Conservation (phyloP, 37 sponge, comb jelly and placozoan species). For the Halisarca cf. caerulea region DNA sequence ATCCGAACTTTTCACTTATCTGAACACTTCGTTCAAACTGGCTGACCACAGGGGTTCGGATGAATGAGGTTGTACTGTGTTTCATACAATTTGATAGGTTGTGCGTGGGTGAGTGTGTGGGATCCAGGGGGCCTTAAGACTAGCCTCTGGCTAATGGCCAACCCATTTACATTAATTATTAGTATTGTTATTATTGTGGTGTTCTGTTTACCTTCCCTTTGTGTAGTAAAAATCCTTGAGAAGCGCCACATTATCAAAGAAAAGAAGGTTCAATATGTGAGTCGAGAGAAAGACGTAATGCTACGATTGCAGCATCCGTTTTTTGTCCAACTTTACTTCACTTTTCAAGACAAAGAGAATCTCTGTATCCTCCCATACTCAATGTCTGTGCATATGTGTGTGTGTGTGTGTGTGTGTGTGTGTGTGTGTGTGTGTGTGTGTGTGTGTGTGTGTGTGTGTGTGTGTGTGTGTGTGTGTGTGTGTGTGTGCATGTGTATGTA, state of each 20-base stretch:
- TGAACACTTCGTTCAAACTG: too few relatives aligned
- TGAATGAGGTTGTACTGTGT: too few relatives aligned
- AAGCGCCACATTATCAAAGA: conserved; percentile 91
- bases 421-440: neutral
- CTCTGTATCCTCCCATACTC: conserved; percentile 77
- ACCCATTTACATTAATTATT: too few relatives aligned
- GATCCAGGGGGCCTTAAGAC: too few relatives aligned
- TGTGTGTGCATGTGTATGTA: neutral
- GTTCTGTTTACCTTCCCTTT: too few relatives aligned
- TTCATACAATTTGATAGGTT: too few relatives aligned
- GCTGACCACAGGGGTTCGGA: too few relatives aligned
- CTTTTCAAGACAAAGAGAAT: conserved; percentile 93
- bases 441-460: conserved; percentile 28
- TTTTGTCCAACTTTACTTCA: conserved; percentile 92
- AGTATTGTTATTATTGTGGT: too few relatives aligned
- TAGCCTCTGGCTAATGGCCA: too few relatives aligned
- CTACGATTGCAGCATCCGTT: conserved; percentile 81
- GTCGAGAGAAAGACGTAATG: conserved; percentile 91
- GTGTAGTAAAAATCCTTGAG: conserved; percentile 91
- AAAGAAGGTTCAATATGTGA: conserved; percentile 94
- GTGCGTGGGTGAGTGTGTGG: too few relatives aligned
- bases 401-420: conserved; percentile 26
- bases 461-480: too few relatives aligned
- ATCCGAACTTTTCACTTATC: too few relatives aligned
- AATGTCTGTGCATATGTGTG: conserved; percentile 11